Percentiles rank a stretch among this genome's conserved stretches.
Evolutionary conservation across 2,797 vertebrate genomes (phyloP).

Genomic region (Diglossa cyanea): DNA sequence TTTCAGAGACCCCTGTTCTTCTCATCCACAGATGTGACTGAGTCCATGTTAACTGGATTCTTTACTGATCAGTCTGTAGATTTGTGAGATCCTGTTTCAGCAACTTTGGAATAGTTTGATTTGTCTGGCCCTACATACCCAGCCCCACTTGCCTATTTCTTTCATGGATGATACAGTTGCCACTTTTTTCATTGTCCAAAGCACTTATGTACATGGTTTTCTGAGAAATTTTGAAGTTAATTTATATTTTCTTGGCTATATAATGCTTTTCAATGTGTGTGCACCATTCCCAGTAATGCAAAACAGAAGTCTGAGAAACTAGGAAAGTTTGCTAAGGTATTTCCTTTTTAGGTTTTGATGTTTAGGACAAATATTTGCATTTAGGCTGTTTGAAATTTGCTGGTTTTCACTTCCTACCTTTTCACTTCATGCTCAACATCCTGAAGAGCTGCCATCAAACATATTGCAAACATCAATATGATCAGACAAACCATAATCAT

Average conservation of each 20-base stretch:
- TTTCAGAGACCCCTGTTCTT: neutral
- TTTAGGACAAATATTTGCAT: neutral
- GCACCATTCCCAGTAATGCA: neutral
- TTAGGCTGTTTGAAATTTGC: neutral
- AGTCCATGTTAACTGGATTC: neutral
- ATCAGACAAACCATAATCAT: neutral
- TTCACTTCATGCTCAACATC: neutral
- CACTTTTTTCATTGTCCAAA: neutral
- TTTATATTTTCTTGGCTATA: neutral
- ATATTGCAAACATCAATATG: neutral
- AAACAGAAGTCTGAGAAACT: neutral
- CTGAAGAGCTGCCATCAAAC: neutral
- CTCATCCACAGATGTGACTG: neutral
- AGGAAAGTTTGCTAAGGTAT: neutral
- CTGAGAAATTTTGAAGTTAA: neutral
- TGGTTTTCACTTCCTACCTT: neutral
- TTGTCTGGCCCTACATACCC: neutral
- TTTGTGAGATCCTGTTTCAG: neutral
- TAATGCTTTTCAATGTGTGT: neutral
- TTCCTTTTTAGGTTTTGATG: neutral
- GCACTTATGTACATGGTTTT: neutral
- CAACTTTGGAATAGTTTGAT: neutral
- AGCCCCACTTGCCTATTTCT: neutral
- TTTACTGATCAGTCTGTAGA: neutral
- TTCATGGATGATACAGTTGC: neutral